Evolutionary conservation across 2,797 vertebrate species (phyloP), one percentile per base, ranked within the genome.

Genomic region (Brachymystax lenok): DNA sequence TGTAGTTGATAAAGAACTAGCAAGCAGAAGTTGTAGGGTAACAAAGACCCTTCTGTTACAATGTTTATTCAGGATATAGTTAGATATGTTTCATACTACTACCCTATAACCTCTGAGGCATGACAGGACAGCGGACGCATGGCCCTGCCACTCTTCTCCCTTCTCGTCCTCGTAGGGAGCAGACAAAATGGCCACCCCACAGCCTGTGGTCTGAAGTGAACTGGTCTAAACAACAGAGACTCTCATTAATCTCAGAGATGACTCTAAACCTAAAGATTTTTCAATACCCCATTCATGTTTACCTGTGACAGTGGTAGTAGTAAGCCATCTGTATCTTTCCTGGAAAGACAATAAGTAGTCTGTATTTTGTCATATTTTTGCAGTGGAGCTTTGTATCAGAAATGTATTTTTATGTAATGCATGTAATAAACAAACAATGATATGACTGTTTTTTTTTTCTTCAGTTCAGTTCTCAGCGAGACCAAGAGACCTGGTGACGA

Each of bases 401-500:
- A 5, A 50, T 50, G 2, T 64, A 27, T 64, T 64, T 64, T 24
- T 64, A 64, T 12, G 63, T 13, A 64, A 8, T 10, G 24, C 24
- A 1, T 64, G 21, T n/a, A 27, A 27, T 64, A 64, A 64, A 64
- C 19, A 56, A 56, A 19, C n/a, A 28, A 56, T 56, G 74, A 69
- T 64, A 40, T 33, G 70, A 77, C 74, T 83, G 74, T 64, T 73
- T 68, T 35, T 46, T 56, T 30, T 77, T 59, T 71, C 69, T 59
- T 71, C 69, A 56, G 54, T 64, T 74, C 69, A 56, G 54, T 73
- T 64, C 51, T 66, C 71, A 46, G 63, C 56, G 33, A 82, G 79
- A 78, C 74, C 76, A 28, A 79, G 80, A 83, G 73, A 80, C 81
- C 80, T 83, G 81, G 76, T 76, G 24, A 27, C 1, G 14, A 17